Conservation (phyloP, 2,888 invertebrate genomes). For the Sturmia bella region DNA sequence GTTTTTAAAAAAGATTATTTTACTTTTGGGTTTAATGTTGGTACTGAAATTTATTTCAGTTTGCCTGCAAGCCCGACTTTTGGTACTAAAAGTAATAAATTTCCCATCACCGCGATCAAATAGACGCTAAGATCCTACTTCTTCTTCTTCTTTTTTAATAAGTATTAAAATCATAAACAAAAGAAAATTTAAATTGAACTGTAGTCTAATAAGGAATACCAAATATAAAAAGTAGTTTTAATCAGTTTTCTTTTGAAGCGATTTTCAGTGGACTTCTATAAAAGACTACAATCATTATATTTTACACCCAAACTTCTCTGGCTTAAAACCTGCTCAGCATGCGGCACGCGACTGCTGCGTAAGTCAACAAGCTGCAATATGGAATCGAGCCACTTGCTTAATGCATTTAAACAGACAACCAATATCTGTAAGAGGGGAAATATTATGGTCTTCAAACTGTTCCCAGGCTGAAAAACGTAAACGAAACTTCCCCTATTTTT, state of each 20-base stretch:
- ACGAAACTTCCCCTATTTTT: constrained; percentile 15
- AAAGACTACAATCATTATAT: not conserved
- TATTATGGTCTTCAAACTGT: constrained; percentile 30
- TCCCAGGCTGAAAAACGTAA: constrained; percentile 10
- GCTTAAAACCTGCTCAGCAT: constrained; percentile 63
- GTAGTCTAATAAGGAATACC: too few species aligned
- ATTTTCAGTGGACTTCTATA: not conserved
- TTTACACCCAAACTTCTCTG: constrained; percentile 6
- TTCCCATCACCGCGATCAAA: too few species aligned
- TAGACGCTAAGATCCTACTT: too few species aligned
- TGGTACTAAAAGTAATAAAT: too few species aligned
- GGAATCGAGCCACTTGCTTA: constrained; percentile 8
- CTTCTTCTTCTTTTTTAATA: too few species aligned
- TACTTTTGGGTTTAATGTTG: too few species aligned
- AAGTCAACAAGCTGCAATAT: constrained; percentile 18
- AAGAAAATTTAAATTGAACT: too few species aligned
- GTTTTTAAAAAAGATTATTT: too few species aligned
- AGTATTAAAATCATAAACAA: too few species aligned
- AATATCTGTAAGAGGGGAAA: constrained; percentile 57
- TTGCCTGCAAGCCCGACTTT: too few species aligned
- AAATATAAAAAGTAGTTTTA: not conserved
- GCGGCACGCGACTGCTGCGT: constrained; percentile 77
- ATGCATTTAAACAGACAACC: constrained; percentile 3
- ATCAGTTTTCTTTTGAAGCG: constrained; percentile 6
- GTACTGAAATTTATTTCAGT: too few species aligned